Evolutionary conservation across 1,140 invertebrate genomes (phyloP), one percentile per base, ranked within the genome.

Genomic region (Polypedilum pembai): DNA sequence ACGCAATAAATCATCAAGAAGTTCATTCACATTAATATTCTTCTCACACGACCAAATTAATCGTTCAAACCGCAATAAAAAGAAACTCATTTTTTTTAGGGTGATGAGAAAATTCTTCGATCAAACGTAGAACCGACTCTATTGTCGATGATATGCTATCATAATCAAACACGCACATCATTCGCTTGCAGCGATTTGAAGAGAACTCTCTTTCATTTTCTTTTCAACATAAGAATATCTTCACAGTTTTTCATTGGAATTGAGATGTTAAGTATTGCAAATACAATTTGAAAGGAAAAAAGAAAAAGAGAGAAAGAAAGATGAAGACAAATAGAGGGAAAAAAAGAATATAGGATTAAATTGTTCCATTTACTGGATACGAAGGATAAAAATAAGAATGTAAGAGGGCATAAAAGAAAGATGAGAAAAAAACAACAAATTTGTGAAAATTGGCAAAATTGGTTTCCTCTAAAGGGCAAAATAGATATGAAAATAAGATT

Each of bases 161-260:
- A 56, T 56, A 56, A 56, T 56, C 45, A 56, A n/a, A n/a, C 45
- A 56, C 45, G 45, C 45, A 56, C 45, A 56, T 56, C 45, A 56
- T 56, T 56, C 24, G 45, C 45, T 56, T 56, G 8, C 12, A 56
- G 45, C 45, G n/a, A 56, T n/a, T 56, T 56, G 4, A 56, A 56
- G 45, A n/a, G 24, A 33, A 33, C 24, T 33, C 24, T 33, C 24
- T 33, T 33, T n/a, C n/a, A n/a, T n/a, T n/a, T n/a, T n/a, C n/a
- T n/a, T 33, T 33, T 33, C 24, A 5, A 33, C 1, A 33, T 33
- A 33, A 33, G 5, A 5, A 33, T 33, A n/a, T 33, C 24, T 33
- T 33, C 5, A 33, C 24, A 33, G 1, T 33, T 33, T 33, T 33
- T 33, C 24, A 33, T 33, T 33, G 24, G 24, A 33, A 33, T 33